Evolutionary conservation across 2,113 vertebrate species (phyloP).

Genomic region (Oenanthe oenanthe): DNA sequence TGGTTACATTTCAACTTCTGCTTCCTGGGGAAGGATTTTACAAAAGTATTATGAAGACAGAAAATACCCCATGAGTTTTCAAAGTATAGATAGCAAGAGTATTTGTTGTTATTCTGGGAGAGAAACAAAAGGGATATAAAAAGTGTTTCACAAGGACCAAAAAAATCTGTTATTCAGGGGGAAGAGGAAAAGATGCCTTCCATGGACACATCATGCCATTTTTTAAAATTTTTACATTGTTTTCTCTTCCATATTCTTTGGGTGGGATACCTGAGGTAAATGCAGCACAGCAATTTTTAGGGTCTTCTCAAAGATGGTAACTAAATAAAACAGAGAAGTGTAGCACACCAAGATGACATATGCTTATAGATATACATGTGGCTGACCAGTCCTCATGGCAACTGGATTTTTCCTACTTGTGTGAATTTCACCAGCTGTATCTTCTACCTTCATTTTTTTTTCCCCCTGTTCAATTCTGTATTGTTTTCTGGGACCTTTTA

Average conservation of each 20-base stretch:
- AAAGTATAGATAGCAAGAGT: not conserved
- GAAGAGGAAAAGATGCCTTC: not conserved
- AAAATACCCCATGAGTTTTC: not conserved
- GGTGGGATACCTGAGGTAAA: not conserved
- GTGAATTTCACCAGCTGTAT: not conserved
- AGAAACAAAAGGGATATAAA: not conserved
- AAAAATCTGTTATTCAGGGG: not conserved
- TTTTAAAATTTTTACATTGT: not conserved
- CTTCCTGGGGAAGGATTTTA: not conserved
- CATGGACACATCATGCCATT: fast-evolving
- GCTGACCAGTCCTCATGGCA: not conserved
- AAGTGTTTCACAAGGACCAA: not conserved
- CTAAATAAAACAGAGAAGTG: not conserved
- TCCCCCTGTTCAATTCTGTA: not conserved
- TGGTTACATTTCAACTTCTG: not conserved
- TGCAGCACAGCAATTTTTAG: not conserved
- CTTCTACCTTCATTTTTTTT: not conserved
- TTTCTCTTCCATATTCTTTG: not conserved
- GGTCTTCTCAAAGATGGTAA: not conserved
- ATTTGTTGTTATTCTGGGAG: not conserved
- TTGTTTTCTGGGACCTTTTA: not conserved
- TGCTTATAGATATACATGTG: not conserved
- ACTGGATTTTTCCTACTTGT: not conserved
- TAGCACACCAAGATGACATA: not conserved
- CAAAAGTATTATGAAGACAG: not conserved